These are phyloP conservation scores for Oreocharis arfaki DNA, from an alignment of 2,113 vertebrate species.

Conservation along the genomic window DNA sequence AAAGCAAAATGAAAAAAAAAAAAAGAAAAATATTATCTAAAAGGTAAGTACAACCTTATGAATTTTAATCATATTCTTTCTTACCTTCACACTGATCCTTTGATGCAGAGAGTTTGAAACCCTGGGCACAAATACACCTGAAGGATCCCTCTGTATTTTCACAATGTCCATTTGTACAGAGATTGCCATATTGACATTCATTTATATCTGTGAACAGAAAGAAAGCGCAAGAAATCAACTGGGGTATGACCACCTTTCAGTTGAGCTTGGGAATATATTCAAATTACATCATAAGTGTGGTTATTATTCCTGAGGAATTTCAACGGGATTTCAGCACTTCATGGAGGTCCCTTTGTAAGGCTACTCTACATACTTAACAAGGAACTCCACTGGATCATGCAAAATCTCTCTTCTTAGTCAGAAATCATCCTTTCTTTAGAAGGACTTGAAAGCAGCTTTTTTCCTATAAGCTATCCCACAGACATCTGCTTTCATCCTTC, in stretches of 20 bases:
- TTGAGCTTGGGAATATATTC: neutral
- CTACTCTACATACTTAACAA: neutral
- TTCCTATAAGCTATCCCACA: neutral
- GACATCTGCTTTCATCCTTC: neutral
- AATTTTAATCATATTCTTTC: neutral
- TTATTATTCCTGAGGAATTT: neutral
- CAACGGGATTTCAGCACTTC: neutral
- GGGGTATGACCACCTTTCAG: neutral
- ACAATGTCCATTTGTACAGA: conserved; percentile 86
- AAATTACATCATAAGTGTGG: neutral
- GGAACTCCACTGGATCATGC: neutral
- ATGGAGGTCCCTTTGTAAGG: neutral
- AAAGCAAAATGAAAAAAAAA: neutral
- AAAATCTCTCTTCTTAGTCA: neutral
- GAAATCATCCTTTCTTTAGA: neutral
- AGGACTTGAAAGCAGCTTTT: neutral
- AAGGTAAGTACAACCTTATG: neutral
- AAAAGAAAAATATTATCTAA: neutral
- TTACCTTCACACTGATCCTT: conserved; percentile 91
- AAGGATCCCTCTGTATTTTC: conserved; percentile 90
- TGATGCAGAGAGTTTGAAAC: conserved; percentile 77
- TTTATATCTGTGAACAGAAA: conserved; percentile 81
- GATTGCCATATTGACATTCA: conserved; percentile 85
- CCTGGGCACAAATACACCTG: conserved; percentile 81
- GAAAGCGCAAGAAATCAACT: neutral